phyloP scores from a whole-genome alignment of 2,797 vertebrate genomes.

The Trematomus bernacchii region DNA sequence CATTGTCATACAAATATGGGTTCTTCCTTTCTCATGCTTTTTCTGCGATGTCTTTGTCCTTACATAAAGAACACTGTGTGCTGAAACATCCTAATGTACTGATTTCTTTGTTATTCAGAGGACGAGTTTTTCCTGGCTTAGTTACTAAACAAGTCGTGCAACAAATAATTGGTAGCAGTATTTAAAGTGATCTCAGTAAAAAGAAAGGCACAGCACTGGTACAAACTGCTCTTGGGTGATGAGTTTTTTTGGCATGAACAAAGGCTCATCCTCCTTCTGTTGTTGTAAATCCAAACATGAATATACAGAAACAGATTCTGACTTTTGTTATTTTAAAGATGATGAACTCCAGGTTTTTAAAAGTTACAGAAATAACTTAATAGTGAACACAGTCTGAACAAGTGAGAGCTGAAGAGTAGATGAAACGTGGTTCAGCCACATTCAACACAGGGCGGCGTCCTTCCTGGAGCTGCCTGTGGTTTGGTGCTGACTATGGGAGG shows the following conservation, averaged over 20 bases:
- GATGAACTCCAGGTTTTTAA: background rate
- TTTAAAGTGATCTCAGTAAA: slow-evolving; percentile 30
- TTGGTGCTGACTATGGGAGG: slow-evolving; percentile 44
- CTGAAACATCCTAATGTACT: background rate
- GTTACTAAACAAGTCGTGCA: slow-evolving; percentile 24
- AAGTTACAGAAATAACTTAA: slow-evolving; percentile 11
- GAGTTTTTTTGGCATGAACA: slow-evolving; percentile 22
- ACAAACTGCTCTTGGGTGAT: slow-evolving; percentile 4
- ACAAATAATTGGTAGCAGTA: slow-evolving; percentile 5
- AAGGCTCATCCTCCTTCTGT: background rate
- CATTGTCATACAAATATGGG: slow-evolving; percentile 8
- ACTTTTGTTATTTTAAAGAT: slow-evolving; percentile 11
- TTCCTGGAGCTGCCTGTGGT: slow-evolving; percentile 59
- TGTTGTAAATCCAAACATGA: background rate
- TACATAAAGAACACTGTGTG: background rate
- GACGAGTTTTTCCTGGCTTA: background rate
- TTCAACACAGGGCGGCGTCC: slow-evolving; percentile 69
- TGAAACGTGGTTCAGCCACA: slow-evolving; percentile 43
- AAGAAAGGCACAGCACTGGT: slow-evolving; percentile 9
- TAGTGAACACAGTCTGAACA: slow-evolving; percentile 52
- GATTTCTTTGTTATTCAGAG: background rate
- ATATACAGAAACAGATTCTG: background rate
- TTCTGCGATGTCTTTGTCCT: slow-evolving; percentile 3
- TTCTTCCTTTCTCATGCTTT: slow-evolving; percentile 4
- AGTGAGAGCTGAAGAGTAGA: slow-evolving; percentile 24